phyloP scores from a whole-genome alignment of 2,888 invertebrate genomes.

The Drosophila siamana region DNA sequence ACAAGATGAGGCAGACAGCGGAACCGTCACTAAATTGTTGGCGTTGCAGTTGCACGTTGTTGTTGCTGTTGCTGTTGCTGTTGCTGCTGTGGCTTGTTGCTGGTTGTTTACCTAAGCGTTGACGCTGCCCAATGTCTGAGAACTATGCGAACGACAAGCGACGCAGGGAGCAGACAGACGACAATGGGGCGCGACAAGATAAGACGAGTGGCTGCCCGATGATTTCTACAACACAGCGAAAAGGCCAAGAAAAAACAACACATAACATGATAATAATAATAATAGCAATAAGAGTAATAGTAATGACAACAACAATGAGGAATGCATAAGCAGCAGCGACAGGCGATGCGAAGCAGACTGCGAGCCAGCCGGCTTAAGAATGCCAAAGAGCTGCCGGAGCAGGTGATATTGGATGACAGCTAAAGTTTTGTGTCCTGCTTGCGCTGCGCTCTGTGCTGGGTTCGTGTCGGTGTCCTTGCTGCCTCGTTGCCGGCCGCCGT shows the following conservation, averaged over 20 bases:
- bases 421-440: conserved; percentile 19
- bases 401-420: conserved; percentile 42
- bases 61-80: conserved; percentile 8
- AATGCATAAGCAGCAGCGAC: conserved; percentile 28
- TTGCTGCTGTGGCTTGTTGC: no score
- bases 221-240: conserved; percentile 27
- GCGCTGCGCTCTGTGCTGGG: no score
- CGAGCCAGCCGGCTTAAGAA: conserved; percentile 4
- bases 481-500: conserved; percentile 4
- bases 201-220: conserved; percentile 41
- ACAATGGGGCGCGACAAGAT: conserved; percentile 59
- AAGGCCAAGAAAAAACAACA: conserved; percentile 5
- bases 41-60: conserved; percentile 8
- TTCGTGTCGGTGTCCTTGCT: conserved; percentile 6
- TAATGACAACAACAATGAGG: conserved; percentile 26
- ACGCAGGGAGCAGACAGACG: no score
- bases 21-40: conserved; percentile 65
- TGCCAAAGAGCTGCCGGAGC: conserved; percentile 18
- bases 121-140: conserved; percentile 44
- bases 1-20: conserved; percentile 60
- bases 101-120: conserved; percentile 55
- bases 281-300: background rate
- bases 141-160: conserved; percentile 46
- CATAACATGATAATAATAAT: conserved; percentile 10
- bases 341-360: no score